Evolutionary conservation across 2,113 vertebrate species (phyloP), one percentile per base, ranked within the genome.

Genomic region (Taxidea taxus): DNA sequence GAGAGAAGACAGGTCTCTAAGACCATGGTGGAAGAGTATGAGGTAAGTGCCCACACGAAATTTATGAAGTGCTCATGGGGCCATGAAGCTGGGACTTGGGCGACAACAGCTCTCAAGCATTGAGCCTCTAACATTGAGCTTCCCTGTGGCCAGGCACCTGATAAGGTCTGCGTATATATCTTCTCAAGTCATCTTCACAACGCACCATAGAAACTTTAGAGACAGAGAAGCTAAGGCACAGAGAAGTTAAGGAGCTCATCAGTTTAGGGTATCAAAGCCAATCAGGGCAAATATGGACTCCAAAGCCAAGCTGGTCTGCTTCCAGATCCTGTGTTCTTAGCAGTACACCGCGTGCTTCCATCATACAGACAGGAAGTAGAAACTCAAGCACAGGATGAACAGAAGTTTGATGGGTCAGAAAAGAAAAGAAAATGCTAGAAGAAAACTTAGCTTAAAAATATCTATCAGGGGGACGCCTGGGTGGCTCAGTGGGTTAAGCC

Each of bases 281-380:
- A 3, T 21, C 37, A 2, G 2, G 29, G 80, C 44, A 47, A 74
- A 90, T 37, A 20, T 47, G 18, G 31, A 47, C 49, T 31, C 77
- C 37, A 66, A 62, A 42, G 23, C 37, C 34, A 15, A 29, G 29
- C 2, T 15, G 31, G 51, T 56, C 42, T 34, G 1, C 7, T 4
- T 44, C 2, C 9, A 34, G 21, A 10, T 10, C 31, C 77, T 25
- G 6, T 18, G 29, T 27, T 25, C 49, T 58, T 68, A 31, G 84
- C 27, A 2, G 25, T 7, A 42, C n/a, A 27, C 15, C 29, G 0
- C 0, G 0, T 6, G 51, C 21, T 23, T 56, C 49, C 4, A 23
- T 34, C n/a, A 20, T 9, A 47, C 4, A 2, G 2, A 37, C 10
- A 34, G 58, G 49, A 11, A 39, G 16, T 47, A 27, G 42, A 66